Evolutionary conservation across 92 coral and sea anemone species (phyloP).

Genomic region (Hydrozoanthus gracilis): DNA sequence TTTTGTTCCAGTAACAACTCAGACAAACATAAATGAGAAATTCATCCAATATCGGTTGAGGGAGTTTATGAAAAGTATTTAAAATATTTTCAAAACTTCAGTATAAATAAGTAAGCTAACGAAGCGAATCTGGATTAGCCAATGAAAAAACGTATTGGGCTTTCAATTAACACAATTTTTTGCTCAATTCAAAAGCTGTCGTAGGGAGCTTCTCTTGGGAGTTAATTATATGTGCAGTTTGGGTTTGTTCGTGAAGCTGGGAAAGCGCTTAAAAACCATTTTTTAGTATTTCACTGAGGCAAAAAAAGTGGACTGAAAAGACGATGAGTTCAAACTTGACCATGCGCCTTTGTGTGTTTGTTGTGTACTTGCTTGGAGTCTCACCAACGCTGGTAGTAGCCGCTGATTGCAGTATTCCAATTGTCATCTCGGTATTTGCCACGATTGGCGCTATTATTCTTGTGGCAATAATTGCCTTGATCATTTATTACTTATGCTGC

Average conservation of each 20-base stretch:
- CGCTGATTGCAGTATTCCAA: constrained; percentile 58
- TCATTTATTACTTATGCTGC: constrained; percentile 70
- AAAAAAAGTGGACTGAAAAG: not conserved
- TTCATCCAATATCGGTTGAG: constrained; percentile 1
- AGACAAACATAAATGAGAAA: not conserved
- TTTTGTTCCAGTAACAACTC: not conserved
- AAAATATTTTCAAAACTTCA: constrained; percentile 17
- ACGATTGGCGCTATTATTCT: constrained; percentile 66
- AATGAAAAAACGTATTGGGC: constrained; percentile 47
- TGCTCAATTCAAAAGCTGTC: constrained; percentile 1
- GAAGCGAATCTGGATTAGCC: constrained; percentile 65
- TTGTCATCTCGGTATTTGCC: constrained; percentile 78
- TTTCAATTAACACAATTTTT: constrained; percentile 9
- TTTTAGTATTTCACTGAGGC: not conserved
- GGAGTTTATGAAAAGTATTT: not conserved
- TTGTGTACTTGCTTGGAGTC: not conserved
- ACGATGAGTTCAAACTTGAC: not conserved
- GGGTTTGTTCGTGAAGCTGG: not conserved
- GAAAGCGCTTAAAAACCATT: not conserved
- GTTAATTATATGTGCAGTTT: constrained; percentile 4
- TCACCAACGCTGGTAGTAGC: constrained; percentile 33
- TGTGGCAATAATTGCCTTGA: constrained; percentile 45
- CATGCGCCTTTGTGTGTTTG: not conserved
- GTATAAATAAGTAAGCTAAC: constrained; percentile 28
- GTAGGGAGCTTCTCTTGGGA: constrained; percentile 27